Evolutionary conservation across 2,113 vertebrate species (phyloP), one percentile per base, ranked within the genome.

Genomic region (Apodemus sylvaticus): DNA sequence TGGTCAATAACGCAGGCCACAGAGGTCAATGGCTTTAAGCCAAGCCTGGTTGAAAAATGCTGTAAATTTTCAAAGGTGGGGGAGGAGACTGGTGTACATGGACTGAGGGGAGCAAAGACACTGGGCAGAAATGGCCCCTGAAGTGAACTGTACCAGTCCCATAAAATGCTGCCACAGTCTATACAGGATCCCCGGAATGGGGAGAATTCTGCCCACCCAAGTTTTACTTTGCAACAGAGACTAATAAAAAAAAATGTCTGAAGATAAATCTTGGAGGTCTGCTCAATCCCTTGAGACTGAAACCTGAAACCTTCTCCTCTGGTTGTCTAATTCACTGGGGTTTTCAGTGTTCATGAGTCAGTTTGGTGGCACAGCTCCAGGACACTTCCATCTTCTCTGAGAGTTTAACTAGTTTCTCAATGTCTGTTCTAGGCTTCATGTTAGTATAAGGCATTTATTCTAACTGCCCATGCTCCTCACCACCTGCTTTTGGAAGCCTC

Each of bases 51-150:
- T 98, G 96, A 98, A 98, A 98, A 77, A 90, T 86, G 81, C 95
- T 89, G 97, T 98, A 99, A 98, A 99, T 98, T 98, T 98, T 98
- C 96, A 98, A 98, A 98, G 97, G 97, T 98, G 96, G 97, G 93
- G 93, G 82, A 98, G 97, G 97, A 98, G 97, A 96, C 82, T 97
- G 91, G 94, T 96, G 70, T 94, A 79, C 91, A 93, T 96, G 97
- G 94, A 51, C 96, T 97, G 81, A 95, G 93, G 90, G 88, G 48
- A 97, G 96, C 94, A 97, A 96, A 96, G 94, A 95, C 96, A 97
- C 96, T 93, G 83, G 95, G 89, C 71, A 97, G 97, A 97, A 98
- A 98, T 97, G 96, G 78, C 83, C 86, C 94, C 89, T 97, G 96
- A 98, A 98, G 51, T 48, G 90, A 97, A 90, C 76, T 94, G 96